Evolutionary conservation across 2,113 vertebrate species (phyloP), one percentile per base, ranked within the genome.

Genomic region (Vimba vimba): DNA sequence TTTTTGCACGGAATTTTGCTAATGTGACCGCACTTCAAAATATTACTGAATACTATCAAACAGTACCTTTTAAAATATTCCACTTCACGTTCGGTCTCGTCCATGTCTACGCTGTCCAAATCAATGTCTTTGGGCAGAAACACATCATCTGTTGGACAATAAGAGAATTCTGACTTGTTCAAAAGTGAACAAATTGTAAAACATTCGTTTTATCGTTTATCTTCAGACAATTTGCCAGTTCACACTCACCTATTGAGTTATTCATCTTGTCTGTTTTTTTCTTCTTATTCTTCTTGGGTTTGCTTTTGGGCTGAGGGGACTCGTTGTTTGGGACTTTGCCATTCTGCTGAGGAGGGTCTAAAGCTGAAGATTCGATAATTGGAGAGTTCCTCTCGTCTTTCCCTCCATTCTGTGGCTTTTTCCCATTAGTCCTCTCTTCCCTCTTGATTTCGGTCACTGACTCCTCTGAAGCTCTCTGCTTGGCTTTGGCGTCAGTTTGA

Each of bases 41-140:
- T 21, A 30, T 30, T 7, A 80, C 30, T 15, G n/a, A 60, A 47
- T 9, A 52, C 10, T 43, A 21, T 13, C 27, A 76, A 73, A 75
- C 17, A 60, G 19, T 91, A 98, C 98, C 98, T 97, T 96, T 99
- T 99, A 93, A 99, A 99, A 93, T 97, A 97, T 73, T 99, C 98
- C 92, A 99, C 98, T 92, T 99, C 98, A 88, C 98, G 92, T 92
- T 99, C 98, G 0, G 98, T 99, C 93, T 99, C 98, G 84, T 99
- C 98, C 96, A 99, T 97, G 78, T 99, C 98, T 90, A 97, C 98
- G 0, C 95, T 99, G 87, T 99, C 97, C 81, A 99, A 93, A 90
- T 99, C 98, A 30, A 99, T 98, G 91, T 99, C 98, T 96, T 99
- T 99, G 92, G 98, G 98, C 87, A 99, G 95, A 93, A 99, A 99